phyloP scores from a whole-genome alignment of 2,113 vertebrate species.

The Eira barbara region DNA sequence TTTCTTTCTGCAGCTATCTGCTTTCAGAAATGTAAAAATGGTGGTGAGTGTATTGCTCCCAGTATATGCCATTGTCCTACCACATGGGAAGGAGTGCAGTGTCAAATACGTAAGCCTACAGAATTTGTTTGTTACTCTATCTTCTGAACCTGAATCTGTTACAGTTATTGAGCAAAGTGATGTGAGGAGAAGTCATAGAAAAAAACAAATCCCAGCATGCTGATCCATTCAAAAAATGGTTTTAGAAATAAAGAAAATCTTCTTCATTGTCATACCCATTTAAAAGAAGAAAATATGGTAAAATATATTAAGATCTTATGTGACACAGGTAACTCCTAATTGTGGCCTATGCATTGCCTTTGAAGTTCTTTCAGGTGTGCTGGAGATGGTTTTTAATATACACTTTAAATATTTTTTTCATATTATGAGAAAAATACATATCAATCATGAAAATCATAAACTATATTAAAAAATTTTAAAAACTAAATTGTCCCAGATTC shows the following conservation, averaged over 20 bases:
- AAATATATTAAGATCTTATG: neutral
- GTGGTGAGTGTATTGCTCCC: constrained; percentile 90
- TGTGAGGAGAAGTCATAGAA: neutral
- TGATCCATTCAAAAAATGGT: neutral
- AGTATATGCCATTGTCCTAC: constrained; percentile 87
- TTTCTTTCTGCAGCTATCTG: constrained; percentile 85
- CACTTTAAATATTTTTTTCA: neutral
- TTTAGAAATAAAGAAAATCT: neutral
- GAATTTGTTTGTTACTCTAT: neutral
- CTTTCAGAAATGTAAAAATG: constrained; percentile 91
- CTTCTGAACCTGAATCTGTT: neutral
- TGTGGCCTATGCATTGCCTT: neutral
- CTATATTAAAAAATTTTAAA: neutral
- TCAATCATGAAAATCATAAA: neutral
- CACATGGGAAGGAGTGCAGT: constrained; percentile 90
- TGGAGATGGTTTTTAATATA: neutral
- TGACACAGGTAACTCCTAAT: neutral
- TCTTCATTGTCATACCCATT: neutral
- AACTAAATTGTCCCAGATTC: neutral
- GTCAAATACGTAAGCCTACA: constrained; percentile 89
- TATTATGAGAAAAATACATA: neutral
- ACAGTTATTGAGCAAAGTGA: neutral
- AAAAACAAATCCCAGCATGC: neutral
- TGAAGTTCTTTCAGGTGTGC: neutral
- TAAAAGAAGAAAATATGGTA: neutral